Evolutionary conservation across 2,888 invertebrate genomes (phyloP), one percentile per base, ranked within the genome.

Genomic region (Apotomis betuletana): DNA sequence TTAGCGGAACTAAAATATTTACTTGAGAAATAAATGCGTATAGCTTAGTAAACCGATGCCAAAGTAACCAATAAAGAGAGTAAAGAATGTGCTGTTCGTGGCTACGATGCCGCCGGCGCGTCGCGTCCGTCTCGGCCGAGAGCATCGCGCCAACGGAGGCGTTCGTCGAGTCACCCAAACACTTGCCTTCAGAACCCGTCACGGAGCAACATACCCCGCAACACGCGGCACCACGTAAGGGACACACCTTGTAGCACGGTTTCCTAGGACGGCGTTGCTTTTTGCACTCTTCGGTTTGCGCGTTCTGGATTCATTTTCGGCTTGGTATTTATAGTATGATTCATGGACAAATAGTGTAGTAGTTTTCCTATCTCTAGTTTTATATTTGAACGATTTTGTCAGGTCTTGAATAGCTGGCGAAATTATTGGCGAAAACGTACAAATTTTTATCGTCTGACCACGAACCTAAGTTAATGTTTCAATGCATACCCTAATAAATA

Each of bases 1-100:
- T 57, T 57, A 10, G 36, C 55, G 12, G 55, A 10, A 36, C 27
- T 27, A 10, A 57, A 10, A 4, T 27, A 57, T 10, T 57, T 57
- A 4, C 49, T 49, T 49, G 4, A 36, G 9, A 60, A 61, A 59
- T 10, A 61, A 60, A 55, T 27, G 38, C 38, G 46, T 4, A 0
- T 8, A 60, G 13, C 55, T 62, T 55, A 69, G 69, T 51, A 5
- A 38, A 58, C 58, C 49, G n/a, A 70, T 71, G 67, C 27, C 60
- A 62, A 70, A 49, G 78, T 77, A 79, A 75, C 77, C 79, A 80
- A 84, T 72, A 73, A 75, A 79, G 79, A 80, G 27, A 79, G 77
- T 78, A 81, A 85, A 77, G 83, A 77, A 93, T 93, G 93, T 93
- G 93, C 83, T 91, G 91, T 83, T 92, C 92, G 79, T 93, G 92